Evolutionary conservation across 1,140 invertebrate species (phyloP), one percentile per base, ranked within the genome.

Genomic region (Aphelenchoides fujianensis): DNA sequence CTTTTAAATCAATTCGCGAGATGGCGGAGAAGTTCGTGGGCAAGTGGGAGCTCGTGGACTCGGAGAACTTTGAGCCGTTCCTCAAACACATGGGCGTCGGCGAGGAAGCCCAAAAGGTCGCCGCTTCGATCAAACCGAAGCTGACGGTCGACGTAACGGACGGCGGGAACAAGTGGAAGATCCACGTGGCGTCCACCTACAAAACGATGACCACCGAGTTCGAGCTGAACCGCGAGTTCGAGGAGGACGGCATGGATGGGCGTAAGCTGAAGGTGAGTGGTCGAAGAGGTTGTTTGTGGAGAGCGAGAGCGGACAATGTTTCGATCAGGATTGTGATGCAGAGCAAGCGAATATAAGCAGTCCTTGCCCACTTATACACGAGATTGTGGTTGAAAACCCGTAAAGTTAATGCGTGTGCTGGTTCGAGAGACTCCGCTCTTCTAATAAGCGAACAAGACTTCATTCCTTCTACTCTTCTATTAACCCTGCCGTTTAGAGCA

Each of bases 81-180:
- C 19, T 75, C 53, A 75, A 48, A 23, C 41, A 75, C 16, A 27
- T 73, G 23, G 73, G 73, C 2, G 74, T 74, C 19, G 72, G 74
- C 3, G 27, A 35, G 1, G 16, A 72, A 2, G 68, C 52, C 19
- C 70, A 71, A 23, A 74, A 74, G 54, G 19, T 73, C 35, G 74
- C n/a, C 55, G 48, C 7, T 1, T 23, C 12, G 1, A 2, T 74
- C 12, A 77, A 77, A 37, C 75, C 75, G n/a, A 77, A 77, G 53
- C 75, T 71, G n/a, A 55, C 77, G 16, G 30, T 74, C 2, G 69
- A 74, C 5, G 30, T 74, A 23, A 36, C 36, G 55, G 73, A 76
- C 36, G 67, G 74, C n/a, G 74, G 74, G 2, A 71, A 77, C n/a
- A 28, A 74, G n/a, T 77, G 74, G 74, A 77, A 73, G 32, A 67